phyloP scores from a whole-genome alignment of 2,888 invertebrate genomes.

The Acronicta psi region DNA sequence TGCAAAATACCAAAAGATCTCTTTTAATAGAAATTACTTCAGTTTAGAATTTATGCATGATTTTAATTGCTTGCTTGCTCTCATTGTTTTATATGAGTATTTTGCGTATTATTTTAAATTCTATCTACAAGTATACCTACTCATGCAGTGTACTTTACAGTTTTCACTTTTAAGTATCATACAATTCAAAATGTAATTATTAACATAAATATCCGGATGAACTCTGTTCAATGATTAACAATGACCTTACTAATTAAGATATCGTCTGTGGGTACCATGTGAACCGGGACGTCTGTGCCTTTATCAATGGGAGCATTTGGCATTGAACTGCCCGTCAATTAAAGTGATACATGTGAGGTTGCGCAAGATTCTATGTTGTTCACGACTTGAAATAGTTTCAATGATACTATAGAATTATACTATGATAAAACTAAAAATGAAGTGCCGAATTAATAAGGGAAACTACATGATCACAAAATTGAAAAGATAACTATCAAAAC shows the following conservation, averaged over 20 bases:
- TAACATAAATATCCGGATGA: conserved; percentile 10
- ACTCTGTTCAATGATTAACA: conserved; percentile 35
- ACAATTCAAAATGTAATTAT: not conserved
- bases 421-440: conserved; percentile 19
- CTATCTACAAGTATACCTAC: not conserved
- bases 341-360: conserved; percentile 29
- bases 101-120: not conserved
- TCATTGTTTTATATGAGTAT: too few species aligned
- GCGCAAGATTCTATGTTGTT: conserved; percentile 33
- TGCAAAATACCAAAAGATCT: conserved; percentile 19
- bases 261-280: conserved; percentile 40
- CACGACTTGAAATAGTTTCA: conserved; percentile 7
- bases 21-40: not conserved
- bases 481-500: conserved; percentile 3
- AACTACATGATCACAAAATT: not conserved
- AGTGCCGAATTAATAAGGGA: not conserved
- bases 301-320: conserved; percentile 60
- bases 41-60: too few species aligned
- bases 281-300: conserved; percentile 49
- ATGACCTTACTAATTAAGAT: conserved; percentile 50
- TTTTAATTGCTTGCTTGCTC: too few species aligned
- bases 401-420: conserved; percentile 3
- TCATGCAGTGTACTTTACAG: not conserved
- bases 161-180: not conserved
- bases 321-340: conserved; percentile 63